A percentile compares a stretch with the other conserved stretches of the same genome.
Evolutionary conservation across 2,888 invertebrate species (phyloP).

Genomic region (Agonopterix alstromeriana): DNA sequence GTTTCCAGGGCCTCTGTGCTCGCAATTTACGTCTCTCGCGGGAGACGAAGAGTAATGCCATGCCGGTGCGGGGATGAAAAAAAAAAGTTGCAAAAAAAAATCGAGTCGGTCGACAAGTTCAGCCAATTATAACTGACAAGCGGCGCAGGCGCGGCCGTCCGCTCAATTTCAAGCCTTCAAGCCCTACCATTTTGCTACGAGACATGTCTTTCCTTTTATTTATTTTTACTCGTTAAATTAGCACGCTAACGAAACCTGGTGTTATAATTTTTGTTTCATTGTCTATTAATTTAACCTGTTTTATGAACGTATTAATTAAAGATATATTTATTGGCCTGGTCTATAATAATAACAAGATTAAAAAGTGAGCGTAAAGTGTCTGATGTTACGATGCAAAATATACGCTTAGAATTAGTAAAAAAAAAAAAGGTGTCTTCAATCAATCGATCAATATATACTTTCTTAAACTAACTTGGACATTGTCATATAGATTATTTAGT

Average conservation of each 20-base stretch:
- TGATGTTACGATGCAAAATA: no score
- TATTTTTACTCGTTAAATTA: slow-evolving; percentile 6
- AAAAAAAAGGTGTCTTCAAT: no score
- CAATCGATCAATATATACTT: no score
- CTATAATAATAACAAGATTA: not conserved
- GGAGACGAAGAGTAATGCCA: slow-evolving; percentile 75
- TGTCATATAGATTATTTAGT: no score
- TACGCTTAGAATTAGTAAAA: no score
- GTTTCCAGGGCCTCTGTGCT: slow-evolving; percentile 59
- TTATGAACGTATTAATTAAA: slow-evolving; percentile 4
- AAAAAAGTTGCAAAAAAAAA: slow-evolving; percentile 40
- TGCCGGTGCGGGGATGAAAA: slow-evolving; percentile 55
- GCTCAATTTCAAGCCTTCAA: slow-evolving; percentile 52
- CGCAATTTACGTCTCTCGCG: slow-evolving; percentile 71
- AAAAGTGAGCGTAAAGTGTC: no score
- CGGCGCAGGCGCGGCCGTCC: slow-evolving; percentile 58
- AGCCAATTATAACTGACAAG: slow-evolving; percentile 77
- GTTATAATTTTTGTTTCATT: slow-evolving; percentile 3
- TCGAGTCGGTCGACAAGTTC: slow-evolving; percentile 70
- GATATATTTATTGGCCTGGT: not conserved
- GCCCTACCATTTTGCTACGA: not conserved
- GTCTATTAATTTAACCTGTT: not conserved
- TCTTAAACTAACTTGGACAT: no score
- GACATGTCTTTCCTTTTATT: not conserved
- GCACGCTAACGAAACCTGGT: slow-evolving; percentile 3